Evolutionary conservation across 2,113 vertebrate genomes (phyloP).

Genomic region (Actinemys pallida): DNA sequence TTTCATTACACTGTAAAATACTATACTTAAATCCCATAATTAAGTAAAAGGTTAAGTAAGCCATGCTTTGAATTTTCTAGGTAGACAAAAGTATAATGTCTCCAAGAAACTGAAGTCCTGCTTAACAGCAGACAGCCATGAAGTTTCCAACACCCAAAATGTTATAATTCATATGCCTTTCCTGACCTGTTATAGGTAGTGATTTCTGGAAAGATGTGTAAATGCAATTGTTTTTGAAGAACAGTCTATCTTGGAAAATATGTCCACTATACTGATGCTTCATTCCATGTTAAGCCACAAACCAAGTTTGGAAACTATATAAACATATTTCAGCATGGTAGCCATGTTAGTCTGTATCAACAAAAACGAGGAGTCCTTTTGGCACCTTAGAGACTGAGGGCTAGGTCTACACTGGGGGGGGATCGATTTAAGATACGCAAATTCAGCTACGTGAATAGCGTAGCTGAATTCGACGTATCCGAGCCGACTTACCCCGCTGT

Average conservation of each 20-base stretch:
- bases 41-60: fast-evolving
- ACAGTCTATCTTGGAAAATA: fast-evolving
- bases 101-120: not conserved
- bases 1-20: not conserved
- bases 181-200: fast-evolving
- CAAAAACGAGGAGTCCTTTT: no score
- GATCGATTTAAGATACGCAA: no score
- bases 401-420: no score
- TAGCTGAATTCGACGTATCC: no score
- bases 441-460: no score
- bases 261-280: not conserved
- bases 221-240: not conserved
- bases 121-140: fast-evolving
- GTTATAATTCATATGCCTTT: fast-evolving
- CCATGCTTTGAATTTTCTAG: fast-evolving
- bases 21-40: not conserved
- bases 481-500: no score
- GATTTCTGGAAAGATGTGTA: not conserved
- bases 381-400: no score
- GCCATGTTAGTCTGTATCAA: no score
- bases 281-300: not conserved
- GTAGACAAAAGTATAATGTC: not conserved
- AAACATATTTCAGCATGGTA: not conserved
- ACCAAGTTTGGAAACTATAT: not conserved
- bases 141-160: fast-evolving